Base-by-base conservation (phyloP, 2,113 vertebrate species). In the Erinaceus europaeus region DNA sequence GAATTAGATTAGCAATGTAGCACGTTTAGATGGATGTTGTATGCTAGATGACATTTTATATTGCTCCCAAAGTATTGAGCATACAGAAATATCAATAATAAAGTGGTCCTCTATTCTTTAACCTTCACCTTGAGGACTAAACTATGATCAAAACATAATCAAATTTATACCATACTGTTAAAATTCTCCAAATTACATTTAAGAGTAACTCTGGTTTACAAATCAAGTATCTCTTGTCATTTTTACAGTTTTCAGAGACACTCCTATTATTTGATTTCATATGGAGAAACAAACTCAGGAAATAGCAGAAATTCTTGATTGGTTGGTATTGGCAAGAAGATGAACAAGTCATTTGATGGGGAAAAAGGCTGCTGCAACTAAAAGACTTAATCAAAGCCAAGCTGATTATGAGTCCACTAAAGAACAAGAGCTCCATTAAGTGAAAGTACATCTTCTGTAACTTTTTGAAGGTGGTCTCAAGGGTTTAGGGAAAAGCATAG, bases 211-310 rank as follows among this genome's bases (percentile, higher is more conserved):
- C 32, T 71, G 80, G 55, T 18, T 42, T 55, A 90, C 10, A 4
- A 75, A 29, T 40, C 11, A 20, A 10, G 12, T 46, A 40, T 86
- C 32, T 69, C 9, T 11, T 27, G 9, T 89, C 55, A 53, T 13
- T 48, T 18, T 75, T 50, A 46, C 18, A 84, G 55, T 34, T 14
- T 62, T 55, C 72, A 8, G 14, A 61, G 38, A 73, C 3, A 68
- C 11, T 67, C 12, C 52, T 62, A 59, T 68, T 88, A 65, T 84
- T 11, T 91, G 25, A 79, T 82, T 89, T 90, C 23, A 69, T 15
- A 65, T 32, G 61, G 15, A 48, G 27, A 89, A 75, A 48, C 9
- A 91, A 36, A 76, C 34, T 73, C 9, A 57, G n/a, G 29, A 80
- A 40, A 72, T 3, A 44, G 13, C 40, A n/a, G 14, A 68, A 62